A percentile compares a stretch with the other conserved stretches of the same genome.
Conservation (phyloP, 2,113 vertebrate genomes). For the Phycodurus eques region DNA sequence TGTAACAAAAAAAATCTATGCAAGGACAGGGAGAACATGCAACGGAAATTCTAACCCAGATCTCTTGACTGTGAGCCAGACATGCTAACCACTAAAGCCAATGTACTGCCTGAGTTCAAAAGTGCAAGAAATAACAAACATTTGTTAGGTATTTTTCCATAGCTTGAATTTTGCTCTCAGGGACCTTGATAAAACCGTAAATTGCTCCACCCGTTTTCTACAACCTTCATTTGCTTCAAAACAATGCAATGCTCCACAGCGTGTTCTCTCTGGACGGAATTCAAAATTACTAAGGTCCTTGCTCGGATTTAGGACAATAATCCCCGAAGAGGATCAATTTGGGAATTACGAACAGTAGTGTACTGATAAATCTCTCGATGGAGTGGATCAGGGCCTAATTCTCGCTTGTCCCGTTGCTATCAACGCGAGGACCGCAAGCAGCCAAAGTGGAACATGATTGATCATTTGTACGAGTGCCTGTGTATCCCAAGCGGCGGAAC, state of each 20-base stretch:
- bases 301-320: conserved; percentile 4
- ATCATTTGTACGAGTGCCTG: not conserved
- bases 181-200: not conserved
- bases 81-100: not conserved
- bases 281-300: conserved; percentile 10
- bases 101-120: not conserved
- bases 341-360: conserved; percentile 2
- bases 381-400: conserved; percentile 4
- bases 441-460: not conserved
- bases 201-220: not conserved
- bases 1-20: no score
- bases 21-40: no score
- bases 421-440: not conserved
- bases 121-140: no score
- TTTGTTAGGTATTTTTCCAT: not conserved
- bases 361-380: not conserved
- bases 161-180: not conserved
- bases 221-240: not conserved
- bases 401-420: not conserved
- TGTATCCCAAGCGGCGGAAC: not conserved
- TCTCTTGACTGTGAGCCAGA: not conserved
- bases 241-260: not conserved
- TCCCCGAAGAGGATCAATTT: conserved; percentile 7
- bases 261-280: not conserved
- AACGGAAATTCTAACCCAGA: not conserved